Conservation (phyloP, 2,888 invertebrate genomes). For the Amorpha juglandis region DNA sequence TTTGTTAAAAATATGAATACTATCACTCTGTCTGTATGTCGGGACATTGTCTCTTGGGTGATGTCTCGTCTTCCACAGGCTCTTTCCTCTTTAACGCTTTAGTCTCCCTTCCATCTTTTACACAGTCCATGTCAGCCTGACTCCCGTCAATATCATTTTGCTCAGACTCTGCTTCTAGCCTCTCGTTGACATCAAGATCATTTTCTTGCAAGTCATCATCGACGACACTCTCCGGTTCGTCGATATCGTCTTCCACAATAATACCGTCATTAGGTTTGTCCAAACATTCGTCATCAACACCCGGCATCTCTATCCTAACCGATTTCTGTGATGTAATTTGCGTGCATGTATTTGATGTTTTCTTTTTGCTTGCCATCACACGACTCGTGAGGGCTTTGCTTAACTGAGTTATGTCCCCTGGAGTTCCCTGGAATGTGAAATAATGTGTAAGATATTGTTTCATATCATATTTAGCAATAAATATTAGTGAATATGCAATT, state of each 20-base stretch:
- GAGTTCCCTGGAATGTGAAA: slow-evolving; percentile 64
- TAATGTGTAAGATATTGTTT: neutral
- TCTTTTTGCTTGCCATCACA: slow-evolving; percentile 60
- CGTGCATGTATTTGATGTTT: slow-evolving; percentile 38
- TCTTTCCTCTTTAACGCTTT: slow-evolving; percentile 71
- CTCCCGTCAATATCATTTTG: slow-evolving; percentile 58
- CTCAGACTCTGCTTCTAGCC: slow-evolving; percentile 53
- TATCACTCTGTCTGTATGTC: slow-evolving; percentile 68
- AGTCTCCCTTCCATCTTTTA: slow-evolving; percentile 52
- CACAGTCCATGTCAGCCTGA: slow-evolving; percentile 53
- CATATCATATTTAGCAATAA: too few relatives aligned
- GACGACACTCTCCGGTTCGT: slow-evolving; percentile 42
- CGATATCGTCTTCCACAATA: slow-evolving; percentile 41
- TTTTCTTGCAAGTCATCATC: slow-evolving; percentile 42
- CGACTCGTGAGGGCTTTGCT: slow-evolving; percentile 65
- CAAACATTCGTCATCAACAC: slow-evolving; percentile 57
- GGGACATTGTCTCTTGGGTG: slow-evolving; percentile 78
- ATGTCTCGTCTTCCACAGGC: slow-evolving; percentile 61
- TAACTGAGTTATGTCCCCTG: slow-evolving; percentile 68
- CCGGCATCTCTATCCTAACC: slow-evolving; percentile 64
- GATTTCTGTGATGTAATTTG: slow-evolving; percentile 64
- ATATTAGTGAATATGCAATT: too few relatives aligned
- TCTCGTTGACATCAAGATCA: slow-evolving; percentile 42
- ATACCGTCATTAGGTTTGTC: slow-evolving; percentile 54
- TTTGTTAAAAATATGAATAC: slow-evolving; percentile 33